Conservation (phyloP, 2,888 invertebrate genomes). For the Nebria salina region DNA sequence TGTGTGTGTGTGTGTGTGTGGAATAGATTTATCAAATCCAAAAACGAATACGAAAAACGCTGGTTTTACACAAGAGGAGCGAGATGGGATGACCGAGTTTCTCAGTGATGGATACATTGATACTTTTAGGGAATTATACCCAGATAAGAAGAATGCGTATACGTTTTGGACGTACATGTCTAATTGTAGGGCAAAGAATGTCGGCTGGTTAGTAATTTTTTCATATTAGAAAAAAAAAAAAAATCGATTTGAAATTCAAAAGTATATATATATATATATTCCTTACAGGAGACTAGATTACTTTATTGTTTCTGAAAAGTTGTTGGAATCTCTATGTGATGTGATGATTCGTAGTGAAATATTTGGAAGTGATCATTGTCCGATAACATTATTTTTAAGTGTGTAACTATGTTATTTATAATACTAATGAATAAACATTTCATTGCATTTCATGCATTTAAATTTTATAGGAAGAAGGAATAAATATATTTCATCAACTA, state of each 20-base stretch:
- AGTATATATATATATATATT: constrained; percentile 47
- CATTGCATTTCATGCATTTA: background rate
- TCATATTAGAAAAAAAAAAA: too few relatives aligned
- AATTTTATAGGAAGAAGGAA: background rate
- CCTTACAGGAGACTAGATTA: constrained; percentile 92
- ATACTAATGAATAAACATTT: background rate
- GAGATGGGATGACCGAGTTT: constrained; percentile 88
- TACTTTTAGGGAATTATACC: constrained; percentile 86
- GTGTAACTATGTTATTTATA: constrained; percentile 56
- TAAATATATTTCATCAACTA: background rate
- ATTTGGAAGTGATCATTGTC: constrained; percentile 96
- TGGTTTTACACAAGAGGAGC: constrained; percentile 95
- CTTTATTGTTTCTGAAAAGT: constrained; percentile 86
- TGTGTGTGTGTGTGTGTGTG: too few relatives aligned
- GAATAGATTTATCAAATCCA: constrained; percentile 89
- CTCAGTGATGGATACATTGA: constrained; percentile 86
- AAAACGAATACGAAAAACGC: constrained; percentile 92
- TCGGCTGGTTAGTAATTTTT: constrained; percentile 82
- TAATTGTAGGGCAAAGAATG: constrained; percentile 86
- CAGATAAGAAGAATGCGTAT: constrained; percentile 82
- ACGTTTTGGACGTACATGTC: constrained; percentile 96
- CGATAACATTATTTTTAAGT: constrained; percentile 81
- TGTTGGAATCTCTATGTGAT: constrained; percentile 83
- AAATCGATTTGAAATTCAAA: background rate
- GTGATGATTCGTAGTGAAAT: constrained; percentile 82